phyloP scores from a whole-genome alignment of 2,113 vertebrate genomes.

The Tragelaphus buxtoni region DNA sequence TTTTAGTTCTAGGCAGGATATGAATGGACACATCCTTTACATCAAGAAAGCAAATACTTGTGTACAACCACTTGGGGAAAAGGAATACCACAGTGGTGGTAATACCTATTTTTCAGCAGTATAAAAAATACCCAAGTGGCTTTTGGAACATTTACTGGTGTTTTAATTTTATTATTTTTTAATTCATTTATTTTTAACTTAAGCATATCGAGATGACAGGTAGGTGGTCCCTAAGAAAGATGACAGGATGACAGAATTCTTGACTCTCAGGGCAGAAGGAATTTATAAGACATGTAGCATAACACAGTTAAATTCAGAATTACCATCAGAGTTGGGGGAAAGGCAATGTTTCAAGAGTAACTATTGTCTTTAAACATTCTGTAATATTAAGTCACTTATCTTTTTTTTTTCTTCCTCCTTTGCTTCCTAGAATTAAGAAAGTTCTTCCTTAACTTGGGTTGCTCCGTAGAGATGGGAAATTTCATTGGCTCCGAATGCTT shows the following conservation, averaged over 20 bases:
- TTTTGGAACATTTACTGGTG: background rate
- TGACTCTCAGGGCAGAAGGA: background rate
- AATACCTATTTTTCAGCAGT: background rate
- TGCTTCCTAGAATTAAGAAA: background rate
- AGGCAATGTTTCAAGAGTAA: conserved; percentile 22
- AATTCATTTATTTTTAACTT: background rate
- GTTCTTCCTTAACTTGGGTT: conserved; percentile 54
- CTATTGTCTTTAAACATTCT: conserved; percentile 19
- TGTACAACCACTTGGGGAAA: background rate
- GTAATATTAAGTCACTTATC: conserved; percentile 23
- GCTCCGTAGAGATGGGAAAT: conserved; percentile 20
- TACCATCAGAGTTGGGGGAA: background rate
- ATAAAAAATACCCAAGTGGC: background rate
- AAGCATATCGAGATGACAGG: background rate
- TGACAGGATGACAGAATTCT: conserved; percentile 5
- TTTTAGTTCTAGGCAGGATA: background rate
- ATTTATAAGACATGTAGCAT: background rate
- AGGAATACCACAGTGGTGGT: background rate
- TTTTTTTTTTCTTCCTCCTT: background rate
- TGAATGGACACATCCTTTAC: background rate
- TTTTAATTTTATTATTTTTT: background rate
- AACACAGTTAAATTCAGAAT: conserved; percentile 32
- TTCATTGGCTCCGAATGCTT: background rate
- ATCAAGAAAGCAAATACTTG: background rate
- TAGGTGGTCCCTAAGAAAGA: background rate